Evolutionary conservation across 1,140 invertebrate genomes (phyloP), one percentile per base, ranked within the genome.

Genomic region (Aphidius gifuensis): DNA sequence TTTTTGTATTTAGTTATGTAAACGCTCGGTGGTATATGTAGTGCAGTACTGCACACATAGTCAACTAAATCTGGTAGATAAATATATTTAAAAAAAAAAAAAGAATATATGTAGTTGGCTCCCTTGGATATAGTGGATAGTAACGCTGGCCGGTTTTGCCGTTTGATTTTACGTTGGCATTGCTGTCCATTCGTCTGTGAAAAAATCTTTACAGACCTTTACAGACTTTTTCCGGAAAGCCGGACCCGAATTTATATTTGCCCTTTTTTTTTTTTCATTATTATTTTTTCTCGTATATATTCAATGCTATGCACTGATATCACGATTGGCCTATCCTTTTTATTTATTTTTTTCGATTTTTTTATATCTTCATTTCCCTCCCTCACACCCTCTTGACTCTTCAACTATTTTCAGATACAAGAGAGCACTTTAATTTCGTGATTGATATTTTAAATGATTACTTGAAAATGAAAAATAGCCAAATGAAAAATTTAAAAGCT

Each of bases 371-470:
- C 40, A 42, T 32, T 58, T 57, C 43, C 16, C 16, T 58, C 39
- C 58, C 45, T 48, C 23, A 9, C 43, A 50, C 45, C 21, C 54
- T 38, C 44, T 6, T 23, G 42, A 62, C 61, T 53, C 39, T 54
- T 59, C 23, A 32, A 32, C 23, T 32, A 32, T 62, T 53, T 61
- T 44, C 58, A 47, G 47, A 53, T n/a, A 70, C 68, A 66, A 69
- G 69, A 72, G 62, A 67, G 67, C 74, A 75, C 73, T 80, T 77
- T 79, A 75, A 79, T 79, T 77, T 68, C 72, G 64, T 76, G 76
- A 80, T 80, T 76, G 76, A 73, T 78, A 68, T 78, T 80, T 78
- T 79, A 79, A 74, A 78, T 78, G 78, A 79, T 78, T 79, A 72
- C 75, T 64, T 69, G 23, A 47, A 47, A 9, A 11, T 45, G 11